Evolutionary conservation across 2,888 invertebrate genomes (phyloP).

Genomic region (Aromia moschata): DNA sequence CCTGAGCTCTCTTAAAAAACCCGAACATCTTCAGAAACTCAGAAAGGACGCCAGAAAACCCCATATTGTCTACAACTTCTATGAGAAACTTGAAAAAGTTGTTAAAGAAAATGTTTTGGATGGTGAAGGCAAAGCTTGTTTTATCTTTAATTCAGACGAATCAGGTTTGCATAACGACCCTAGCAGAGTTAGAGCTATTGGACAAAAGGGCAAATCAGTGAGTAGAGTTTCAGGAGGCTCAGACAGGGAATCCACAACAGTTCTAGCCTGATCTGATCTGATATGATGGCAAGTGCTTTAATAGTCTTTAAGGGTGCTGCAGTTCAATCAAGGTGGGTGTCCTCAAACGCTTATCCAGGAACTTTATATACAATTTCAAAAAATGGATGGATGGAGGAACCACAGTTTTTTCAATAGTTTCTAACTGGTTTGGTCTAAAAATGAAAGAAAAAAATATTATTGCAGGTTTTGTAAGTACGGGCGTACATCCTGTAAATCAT

Average conservation of each 20-base stretch:
- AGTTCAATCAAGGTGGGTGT: slow-evolving; percentile 42
- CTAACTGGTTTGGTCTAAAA: background rate
- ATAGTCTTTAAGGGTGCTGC: slow-evolving; percentile 45
- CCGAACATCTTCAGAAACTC: slow-evolving; percentile 18
- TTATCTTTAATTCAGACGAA: slow-evolving; percentile 45
- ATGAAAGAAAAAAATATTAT: background rate
- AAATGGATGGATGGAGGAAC: background rate
- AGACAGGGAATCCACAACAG: slow-evolving; percentile 42
- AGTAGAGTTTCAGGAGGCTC: slow-evolving; percentile 43
- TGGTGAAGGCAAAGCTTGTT: slow-evolving; percentile 9
- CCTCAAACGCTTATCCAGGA: slow-evolving; percentile 35
- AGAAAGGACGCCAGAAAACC: slow-evolving; percentile 37
- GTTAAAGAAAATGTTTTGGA: slow-evolving; percentile 14
- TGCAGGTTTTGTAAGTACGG: background rate
- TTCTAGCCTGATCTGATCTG: background rate
- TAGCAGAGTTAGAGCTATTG: slow-evolving; percentile 40
- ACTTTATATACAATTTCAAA: slow-evolving; percentile 20
- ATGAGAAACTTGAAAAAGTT: slow-evolving; percentile 34
- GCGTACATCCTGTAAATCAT: background rate
- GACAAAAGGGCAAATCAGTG: slow-evolving; percentile 42
- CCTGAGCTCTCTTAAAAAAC: slow-evolving; percentile 5
- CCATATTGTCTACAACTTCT: slow-evolving; percentile 44
- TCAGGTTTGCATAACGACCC: slow-evolving; percentile 43
- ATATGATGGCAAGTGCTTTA: slow-evolving; percentile 37
- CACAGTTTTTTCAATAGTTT: background rate